phyloP scores from a whole-genome alignment of 2,113 vertebrate genomes.

The Coregonus clupeaformis region DNA sequence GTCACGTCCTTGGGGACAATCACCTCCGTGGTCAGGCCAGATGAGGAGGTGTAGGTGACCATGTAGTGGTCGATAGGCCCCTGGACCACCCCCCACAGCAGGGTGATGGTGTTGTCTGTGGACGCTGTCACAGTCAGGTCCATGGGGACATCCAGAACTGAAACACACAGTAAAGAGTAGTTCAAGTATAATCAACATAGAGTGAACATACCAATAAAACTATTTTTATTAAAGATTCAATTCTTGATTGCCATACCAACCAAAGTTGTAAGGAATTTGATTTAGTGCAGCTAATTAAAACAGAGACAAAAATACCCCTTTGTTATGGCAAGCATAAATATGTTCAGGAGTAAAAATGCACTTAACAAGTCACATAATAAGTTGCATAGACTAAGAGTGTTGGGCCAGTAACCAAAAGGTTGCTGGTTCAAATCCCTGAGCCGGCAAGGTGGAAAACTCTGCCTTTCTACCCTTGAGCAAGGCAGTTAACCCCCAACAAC shows the following conservation, averaged over 20 bases:
- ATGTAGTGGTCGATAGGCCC: constrained; percentile 96
- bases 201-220: too few species aligned
- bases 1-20: constrained; percentile 80
- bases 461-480: too few species aligned
- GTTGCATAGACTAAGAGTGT: too few species aligned
- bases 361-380: too few species aligned
- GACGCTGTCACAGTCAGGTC: constrained; percentile 89
- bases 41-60: constrained; percentile 87
- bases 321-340: too few species aligned
- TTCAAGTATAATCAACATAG: too few species aligned
- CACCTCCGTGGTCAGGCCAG: constrained; percentile 84
- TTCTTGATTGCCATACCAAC: neutral
- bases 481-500: too few species aligned
- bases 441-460: too few species aligned
- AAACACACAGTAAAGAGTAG: neutral
- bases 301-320: too few species aligned
- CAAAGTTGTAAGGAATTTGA: neutral
- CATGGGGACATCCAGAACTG: constrained; percentile 89
- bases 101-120: constrained; percentile 89
- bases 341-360: too few species aligned
- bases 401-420: too few species aligned
- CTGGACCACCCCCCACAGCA: constrained; percentile 85
- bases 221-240: neutral
- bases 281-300: neutral
- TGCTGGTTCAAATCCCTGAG: too few species aligned